phyloP scores from a whole-genome alignment of 2,797 vertebrate genomes.

The Microctenopoma lineatum region DNA sequence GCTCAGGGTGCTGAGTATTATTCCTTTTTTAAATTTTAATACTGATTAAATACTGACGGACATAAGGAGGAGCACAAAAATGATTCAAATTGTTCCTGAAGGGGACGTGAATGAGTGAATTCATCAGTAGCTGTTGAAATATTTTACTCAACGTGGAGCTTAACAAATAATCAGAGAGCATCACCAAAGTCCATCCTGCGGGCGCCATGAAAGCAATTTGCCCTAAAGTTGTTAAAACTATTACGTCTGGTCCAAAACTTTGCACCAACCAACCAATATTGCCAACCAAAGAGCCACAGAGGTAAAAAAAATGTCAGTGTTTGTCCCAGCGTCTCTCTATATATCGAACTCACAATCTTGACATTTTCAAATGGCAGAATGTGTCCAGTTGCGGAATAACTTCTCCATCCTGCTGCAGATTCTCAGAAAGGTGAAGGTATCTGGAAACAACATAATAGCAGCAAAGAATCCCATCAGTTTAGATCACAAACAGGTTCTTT shows the following conservation, averaged over 20 bases:
- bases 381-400: slow-evolving; percentile 5
- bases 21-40: background rate
- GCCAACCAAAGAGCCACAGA: no score
- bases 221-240: no score
- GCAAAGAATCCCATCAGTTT: slow-evolving; percentile 17
- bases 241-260: no score
- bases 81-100: background rate
- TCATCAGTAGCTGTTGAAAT: background rate
- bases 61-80: no score
- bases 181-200: background rate
- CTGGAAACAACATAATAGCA: background rate
- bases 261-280: no score
- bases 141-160: background rate
- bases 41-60: no score
- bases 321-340: background rate
- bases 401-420: background rate
- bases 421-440: slow-evolving; percentile 15
- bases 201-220: no score
- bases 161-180: background rate
- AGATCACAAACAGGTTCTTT: slow-evolving; percentile 22
- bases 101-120: background rate
- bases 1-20: background rate
- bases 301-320: background rate
- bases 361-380: background rate
- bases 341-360: background rate